These are phyloP conservation scores for Tetrao urogallus DNA, from an alignment of 2,113 vertebrate species.

Conservation along the genomic window DNA sequence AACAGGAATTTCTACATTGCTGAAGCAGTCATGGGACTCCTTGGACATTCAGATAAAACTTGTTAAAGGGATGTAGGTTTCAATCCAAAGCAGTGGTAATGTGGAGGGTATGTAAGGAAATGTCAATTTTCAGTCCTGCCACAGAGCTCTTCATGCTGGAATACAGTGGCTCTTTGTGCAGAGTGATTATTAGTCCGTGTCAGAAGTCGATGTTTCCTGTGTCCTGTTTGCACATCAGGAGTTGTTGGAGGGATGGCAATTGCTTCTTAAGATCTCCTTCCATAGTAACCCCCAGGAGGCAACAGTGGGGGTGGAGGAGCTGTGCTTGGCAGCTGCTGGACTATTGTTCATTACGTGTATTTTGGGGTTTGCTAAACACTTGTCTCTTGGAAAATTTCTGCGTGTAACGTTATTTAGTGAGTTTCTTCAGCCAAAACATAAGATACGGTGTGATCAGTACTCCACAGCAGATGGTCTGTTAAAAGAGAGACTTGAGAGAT, in stretches of 20 bases:
- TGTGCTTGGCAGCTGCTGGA: not conserved
- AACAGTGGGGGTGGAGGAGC: not conserved
- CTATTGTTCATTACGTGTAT: constrained; percentile 27
- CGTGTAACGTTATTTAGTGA: not conserved
- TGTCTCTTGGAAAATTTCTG: not conserved
- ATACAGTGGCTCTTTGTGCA: not conserved
- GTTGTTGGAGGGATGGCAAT: not conserved
- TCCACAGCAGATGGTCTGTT: not conserved
- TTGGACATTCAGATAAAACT: not conserved
- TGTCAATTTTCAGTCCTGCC: not conserved
- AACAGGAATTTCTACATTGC: not conserved
- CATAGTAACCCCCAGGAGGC: constrained; percentile 20
- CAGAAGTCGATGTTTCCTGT: not conserved
- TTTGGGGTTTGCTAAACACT: constrained; percentile 1
- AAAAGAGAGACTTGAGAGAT: not conserved
- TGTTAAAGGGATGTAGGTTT: not conserved
- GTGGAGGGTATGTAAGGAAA: not conserved
- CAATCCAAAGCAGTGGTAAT: not conserved
- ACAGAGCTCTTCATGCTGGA: not conserved
- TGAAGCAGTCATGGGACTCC: not conserved
- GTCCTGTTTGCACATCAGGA: not conserved
- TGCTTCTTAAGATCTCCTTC: not conserved
- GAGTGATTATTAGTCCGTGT: not conserved
- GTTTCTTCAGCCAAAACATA: not conserved
- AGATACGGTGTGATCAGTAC: not conserved